Percentiles rank a stretch among this genome's conserved stretches.
Evolutionary conservation across 1,140 invertebrate species (phyloP).

Genomic region (Babylonia areolata): DNA sequence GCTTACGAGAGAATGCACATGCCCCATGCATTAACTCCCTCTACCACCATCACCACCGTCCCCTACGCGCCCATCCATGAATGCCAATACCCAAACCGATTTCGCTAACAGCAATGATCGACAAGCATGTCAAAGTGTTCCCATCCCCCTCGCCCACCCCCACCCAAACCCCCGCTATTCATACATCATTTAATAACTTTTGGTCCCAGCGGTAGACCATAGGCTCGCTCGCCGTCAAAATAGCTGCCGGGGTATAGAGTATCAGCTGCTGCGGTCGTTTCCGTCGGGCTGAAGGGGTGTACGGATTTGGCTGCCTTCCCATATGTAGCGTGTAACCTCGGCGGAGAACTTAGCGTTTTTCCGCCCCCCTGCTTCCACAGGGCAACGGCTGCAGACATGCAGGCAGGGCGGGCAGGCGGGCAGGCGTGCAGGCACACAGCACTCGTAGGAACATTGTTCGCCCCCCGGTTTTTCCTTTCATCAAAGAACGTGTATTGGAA

Average conservation of each 20-base stretch:
- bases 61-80: neutral
- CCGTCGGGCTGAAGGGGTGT: neutral
- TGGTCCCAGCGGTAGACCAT: neutral
- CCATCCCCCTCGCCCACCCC: too few species aligned
- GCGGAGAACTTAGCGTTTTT: too few species aligned
- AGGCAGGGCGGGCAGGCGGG: too few species aligned
- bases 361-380: too few species aligned
- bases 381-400: too few species aligned
- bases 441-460: too few species aligned
- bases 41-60: too few species aligned
- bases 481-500: too few species aligned
- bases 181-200: neutral
- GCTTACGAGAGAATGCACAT: neutral
- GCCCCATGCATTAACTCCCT: neutral
- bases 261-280: neutral
- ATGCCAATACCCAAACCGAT: neutral
- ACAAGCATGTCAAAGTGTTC: neutral
- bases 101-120: neutral
- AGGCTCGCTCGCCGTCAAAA: conserved; percentile 1
- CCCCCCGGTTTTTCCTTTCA: too few species aligned
- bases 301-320: neutral
- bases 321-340: neutral
- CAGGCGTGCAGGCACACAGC: too few species aligned
- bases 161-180: neutral
- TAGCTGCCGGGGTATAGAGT: neutral